Conservation (phyloP, 2,797 vertebrate species). For the Microctenopoma lineatum region DNA sequence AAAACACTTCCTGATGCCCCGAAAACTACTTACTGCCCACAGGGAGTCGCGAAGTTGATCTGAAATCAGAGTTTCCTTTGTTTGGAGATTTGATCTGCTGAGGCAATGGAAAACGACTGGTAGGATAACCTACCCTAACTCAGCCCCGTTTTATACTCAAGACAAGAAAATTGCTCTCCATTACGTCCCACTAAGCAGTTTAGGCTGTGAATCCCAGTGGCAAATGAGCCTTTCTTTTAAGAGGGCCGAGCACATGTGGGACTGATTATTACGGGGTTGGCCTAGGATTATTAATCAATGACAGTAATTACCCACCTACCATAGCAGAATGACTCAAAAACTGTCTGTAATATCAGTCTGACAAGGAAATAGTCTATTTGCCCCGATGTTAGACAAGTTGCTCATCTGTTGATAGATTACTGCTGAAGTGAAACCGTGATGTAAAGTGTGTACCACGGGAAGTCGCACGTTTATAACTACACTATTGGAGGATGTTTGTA, state of each 20-base stretch:
- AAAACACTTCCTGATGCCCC: conserved; percentile 70
- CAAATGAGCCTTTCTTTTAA: conserved; percentile 79
- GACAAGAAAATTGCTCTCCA: conserved; percentile 85
- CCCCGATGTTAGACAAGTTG: conserved; percentile 69
- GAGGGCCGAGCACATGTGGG: conserved; percentile 82
- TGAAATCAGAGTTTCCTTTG: conserved; percentile 73
- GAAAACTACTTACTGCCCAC: conserved; percentile 43
- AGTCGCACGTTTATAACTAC: conserved; percentile 24
- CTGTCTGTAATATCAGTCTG: conserved; percentile 70
- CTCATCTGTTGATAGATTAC: conserved; percentile 67
- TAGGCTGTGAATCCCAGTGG: conserved; percentile 76
- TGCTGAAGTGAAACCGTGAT: conserved; percentile 56
- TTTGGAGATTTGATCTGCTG: conserved; percentile 70
- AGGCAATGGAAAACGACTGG: conserved; percentile 73
- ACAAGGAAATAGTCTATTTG: conserved; percentile 77
- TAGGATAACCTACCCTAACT: conserved; percentile 49
- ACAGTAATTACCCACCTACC: conserved; percentile 83
- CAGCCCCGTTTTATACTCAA: conserved; percentile 47
- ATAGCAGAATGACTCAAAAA: conserved; percentile 69
- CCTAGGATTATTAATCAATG: conserved; percentile 85
- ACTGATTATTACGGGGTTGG: conserved; percentile 80
- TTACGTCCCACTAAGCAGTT: conserved; percentile 81
- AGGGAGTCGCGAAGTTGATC: conserved; percentile 61
- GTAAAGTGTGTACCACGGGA: conserved; percentile 41
- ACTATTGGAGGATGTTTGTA: conserved; percentile 10